Percentiles rank a stretch among this genome's conserved stretches.
Conservation (phyloP, 2,113 vertebrate genomes). For the Smithornis capensis region DNA sequence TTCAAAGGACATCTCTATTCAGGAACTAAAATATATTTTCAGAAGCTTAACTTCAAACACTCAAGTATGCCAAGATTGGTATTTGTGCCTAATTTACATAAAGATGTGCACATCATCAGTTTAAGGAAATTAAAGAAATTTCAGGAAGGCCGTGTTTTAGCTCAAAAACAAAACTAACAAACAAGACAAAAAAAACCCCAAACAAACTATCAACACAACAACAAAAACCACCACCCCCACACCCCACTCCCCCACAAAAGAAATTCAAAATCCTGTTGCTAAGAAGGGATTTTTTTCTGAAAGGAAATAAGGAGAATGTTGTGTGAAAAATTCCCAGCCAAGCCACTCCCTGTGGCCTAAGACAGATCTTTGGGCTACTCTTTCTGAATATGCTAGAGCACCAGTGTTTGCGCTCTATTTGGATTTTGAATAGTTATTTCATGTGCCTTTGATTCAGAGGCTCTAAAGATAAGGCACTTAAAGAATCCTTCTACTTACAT, state of each 20-base stretch:
- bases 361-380: background rate
- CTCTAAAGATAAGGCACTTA: background rate
- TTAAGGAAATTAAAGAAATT: background rate
- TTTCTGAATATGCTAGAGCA: background rate
- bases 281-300: background rate
- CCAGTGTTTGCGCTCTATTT: background rate
- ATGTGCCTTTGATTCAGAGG: background rate
- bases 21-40: background rate
- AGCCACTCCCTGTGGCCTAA: background rate
- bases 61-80: background rate
- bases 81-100: background rate
- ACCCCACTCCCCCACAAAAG: no score
- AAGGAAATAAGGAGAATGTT: background rate
- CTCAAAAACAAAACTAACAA: background rate
- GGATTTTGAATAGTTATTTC: background rate
- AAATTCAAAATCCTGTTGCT: background rate
- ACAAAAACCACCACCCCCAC: background rate
- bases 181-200: background rate
- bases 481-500: background rate
- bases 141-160: background rate
- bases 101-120: background rate
- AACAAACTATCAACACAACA: background rate
- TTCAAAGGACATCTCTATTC: background rate
- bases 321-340: background rate
- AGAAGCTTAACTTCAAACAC: background rate